Evolutionary conservation across 2,888 invertebrate species (phyloP).

Genomic region (Cenopis cana): DNA sequence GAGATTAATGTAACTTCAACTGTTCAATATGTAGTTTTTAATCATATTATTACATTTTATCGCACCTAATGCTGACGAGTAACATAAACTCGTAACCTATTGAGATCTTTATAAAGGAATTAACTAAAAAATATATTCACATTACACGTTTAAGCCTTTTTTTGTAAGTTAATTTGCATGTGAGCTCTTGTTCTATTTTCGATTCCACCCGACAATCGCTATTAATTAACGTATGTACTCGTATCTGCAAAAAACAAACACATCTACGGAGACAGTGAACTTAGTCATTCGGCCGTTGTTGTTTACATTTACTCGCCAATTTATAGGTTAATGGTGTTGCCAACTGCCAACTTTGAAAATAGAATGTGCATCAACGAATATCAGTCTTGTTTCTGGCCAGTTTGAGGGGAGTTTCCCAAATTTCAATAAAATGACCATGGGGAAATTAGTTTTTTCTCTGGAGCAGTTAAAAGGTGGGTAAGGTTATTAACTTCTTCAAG

Average conservation of each 20-base stretch:
- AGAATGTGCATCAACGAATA: conserved; percentile 39
- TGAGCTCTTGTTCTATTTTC: not conserved
- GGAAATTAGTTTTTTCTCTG: not conserved
- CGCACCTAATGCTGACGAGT: no score
- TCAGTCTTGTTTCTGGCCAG: conserved; percentile 10
- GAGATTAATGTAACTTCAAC: conserved; percentile 5
- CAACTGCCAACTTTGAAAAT: conserved; percentile 43
- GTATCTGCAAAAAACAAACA: conserved; percentile 29
- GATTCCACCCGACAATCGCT: conserved; percentile 4
- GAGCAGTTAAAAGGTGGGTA: not conserved
- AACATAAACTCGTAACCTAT: not conserved
- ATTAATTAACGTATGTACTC: conserved; percentile 26
- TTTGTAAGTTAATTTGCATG: not conserved
- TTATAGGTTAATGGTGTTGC: conserved; percentile 43
- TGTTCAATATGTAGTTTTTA: not conserved
- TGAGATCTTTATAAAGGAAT: not conserved
- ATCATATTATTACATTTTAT: no score
- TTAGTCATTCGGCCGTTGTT: conserved; percentile 41
- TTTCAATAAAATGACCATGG: not conserved
- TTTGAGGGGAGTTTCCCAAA: conserved; percentile 7
- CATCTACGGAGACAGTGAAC: conserved; percentile 42
- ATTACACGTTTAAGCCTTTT: not conserved
- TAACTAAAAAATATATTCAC: no score
- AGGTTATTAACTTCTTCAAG: no score
- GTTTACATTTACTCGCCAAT: conserved; percentile 43